These are phyloP conservation scores for Palloptera scutellata DNA, from an alignment of 2,888 invertebrate genomes.

Conservation along the genomic window DNA sequence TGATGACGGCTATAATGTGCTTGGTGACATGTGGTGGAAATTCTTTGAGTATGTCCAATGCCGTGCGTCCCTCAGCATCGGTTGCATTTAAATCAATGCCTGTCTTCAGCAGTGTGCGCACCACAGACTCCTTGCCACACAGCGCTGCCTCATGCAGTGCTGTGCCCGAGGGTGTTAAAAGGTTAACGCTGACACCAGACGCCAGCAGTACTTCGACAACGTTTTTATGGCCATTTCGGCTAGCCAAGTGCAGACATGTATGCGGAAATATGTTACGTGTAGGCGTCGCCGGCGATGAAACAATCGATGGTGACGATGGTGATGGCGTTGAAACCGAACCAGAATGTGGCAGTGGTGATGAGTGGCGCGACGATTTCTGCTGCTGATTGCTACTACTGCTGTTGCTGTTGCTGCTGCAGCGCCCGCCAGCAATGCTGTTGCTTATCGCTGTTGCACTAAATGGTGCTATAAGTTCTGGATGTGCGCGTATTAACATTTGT, in stretches of 20 bases:
- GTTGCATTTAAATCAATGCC: conserved; percentile 83
- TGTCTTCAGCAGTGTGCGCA: conserved; percentile 79
- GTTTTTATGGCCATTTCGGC: conserved; percentile 87
- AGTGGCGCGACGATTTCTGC: conserved; percentile 30
- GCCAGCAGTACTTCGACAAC: conserved; percentile 84
- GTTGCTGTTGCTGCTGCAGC: background rate
- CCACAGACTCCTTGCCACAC: conserved; percentile 89
- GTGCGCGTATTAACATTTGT: conserved; percentile 81
- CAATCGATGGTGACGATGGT: conserved; percentile 49
- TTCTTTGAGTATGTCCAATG: conserved; percentile 84
- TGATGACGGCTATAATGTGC: conserved; percentile 84
- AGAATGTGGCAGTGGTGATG: conserved; percentile 57
- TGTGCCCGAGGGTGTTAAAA: conserved; percentile 84
- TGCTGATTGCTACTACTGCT: conserved; percentile 8
- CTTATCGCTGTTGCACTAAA: conserved; percentile 65
- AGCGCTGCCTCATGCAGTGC: conserved; percentile 94
- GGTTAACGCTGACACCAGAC: conserved; percentile 88
- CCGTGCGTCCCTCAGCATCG: conserved; percentile 83
- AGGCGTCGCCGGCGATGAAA: conserved; percentile 50
- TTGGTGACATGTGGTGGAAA: conserved; percentile 89
- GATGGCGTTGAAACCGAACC: conserved; percentile 46
- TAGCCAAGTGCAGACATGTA: conserved; percentile 94
- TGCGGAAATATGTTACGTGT: conserved; percentile 62
- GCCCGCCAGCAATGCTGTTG: conserved; percentile 1
- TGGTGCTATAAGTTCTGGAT: conserved; percentile 82